phyloP scores from a whole-genome alignment of 2,888 invertebrate species.

The Cylindroiulus punctatus region DNA sequence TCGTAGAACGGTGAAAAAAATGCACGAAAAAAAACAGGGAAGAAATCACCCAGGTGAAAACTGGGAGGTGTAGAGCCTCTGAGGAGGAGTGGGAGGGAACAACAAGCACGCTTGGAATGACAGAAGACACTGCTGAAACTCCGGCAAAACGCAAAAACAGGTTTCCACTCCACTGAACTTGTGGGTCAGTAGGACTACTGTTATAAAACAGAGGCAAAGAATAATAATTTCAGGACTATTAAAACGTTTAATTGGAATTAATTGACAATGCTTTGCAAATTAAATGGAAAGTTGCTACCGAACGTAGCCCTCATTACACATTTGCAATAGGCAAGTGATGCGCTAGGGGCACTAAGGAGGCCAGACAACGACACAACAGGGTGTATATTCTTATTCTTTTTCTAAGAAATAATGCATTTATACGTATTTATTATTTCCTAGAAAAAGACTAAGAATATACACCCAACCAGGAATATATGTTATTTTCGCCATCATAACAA shows the following conservation, averaged over 20 bases:
- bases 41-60: neutral
- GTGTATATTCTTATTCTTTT: neutral
- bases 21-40: neutral
- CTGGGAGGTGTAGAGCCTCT: neutral
- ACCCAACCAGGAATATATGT: too few relatives aligned
- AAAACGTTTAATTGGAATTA: neutral
- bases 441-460: neutral
- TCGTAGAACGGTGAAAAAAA: neutral
- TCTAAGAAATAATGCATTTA: neutral
- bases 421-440: too few relatives aligned
- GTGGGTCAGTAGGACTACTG: conserved; percentile 18
- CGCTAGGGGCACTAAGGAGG: neutral
- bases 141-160: neutral
- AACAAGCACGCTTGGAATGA: neutral
- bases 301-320: neutral
- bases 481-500: too few relatives aligned
- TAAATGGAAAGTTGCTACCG: conserved; percentile 9
- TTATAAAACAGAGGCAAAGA: neutral
- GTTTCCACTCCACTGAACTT: conserved; percentile 6
- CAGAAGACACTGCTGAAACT: conserved; percentile 10
- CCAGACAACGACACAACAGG: neutral
- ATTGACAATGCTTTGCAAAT: conserved; percentile 18
- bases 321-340: neutral
- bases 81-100: neutral
- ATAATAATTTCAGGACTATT: neutral